Base-by-base conservation (phyloP, 2,113 vertebrate genomes). In the Regulus satrapa region DNA sequence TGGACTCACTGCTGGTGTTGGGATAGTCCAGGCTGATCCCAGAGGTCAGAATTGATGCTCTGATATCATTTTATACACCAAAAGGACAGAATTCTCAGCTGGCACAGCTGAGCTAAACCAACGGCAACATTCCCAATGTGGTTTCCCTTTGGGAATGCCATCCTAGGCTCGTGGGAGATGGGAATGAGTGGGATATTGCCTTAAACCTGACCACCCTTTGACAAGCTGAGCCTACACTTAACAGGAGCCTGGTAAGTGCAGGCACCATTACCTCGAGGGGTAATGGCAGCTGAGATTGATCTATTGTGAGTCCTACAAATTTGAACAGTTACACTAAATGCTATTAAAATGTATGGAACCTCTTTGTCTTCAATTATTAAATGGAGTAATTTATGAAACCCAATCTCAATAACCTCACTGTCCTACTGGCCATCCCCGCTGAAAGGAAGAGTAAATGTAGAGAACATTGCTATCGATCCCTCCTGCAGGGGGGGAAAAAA, bases 291-390 rank as follows among this genome's bases (percentile, higher is more conserved):
- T 19, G 26, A 91, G 91, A 68, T 78, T 51, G 90, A 92, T 79
- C 94, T 85, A 82, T 90, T 85, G 85, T 48, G 89, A 95, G 86
- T 32, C 86, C 95, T 73, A 91, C 73, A 85, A 85, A 83, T 92
- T 49, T 64, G 78, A 94, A 86, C 24, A 17, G 76, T 86, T 94
- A 87, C 17, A 5, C n/a, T 67, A 95, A 95, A 95, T 25, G 62
- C 71, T 77, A 93, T 96, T 97, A 96, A 89, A 97, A 88, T 19
- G 62, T 51, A 94, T 72, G 88, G 85, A 94, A 96, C 63, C 89
- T 92, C 88, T 73, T 67, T 83, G 72, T 88, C 96, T 96, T 97
- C 95, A 93, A 82, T 97, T 97, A 95, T 96, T 97, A 97, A 97
- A 94, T 85, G 95, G 54, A 96, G 86, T 92, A 89, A 95, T 95